These are phyloP conservation scores for Dicyrtomina minuta DNA, from an alignment of 2,888 invertebrate genomes.

Conservation along the genomic window DNA sequence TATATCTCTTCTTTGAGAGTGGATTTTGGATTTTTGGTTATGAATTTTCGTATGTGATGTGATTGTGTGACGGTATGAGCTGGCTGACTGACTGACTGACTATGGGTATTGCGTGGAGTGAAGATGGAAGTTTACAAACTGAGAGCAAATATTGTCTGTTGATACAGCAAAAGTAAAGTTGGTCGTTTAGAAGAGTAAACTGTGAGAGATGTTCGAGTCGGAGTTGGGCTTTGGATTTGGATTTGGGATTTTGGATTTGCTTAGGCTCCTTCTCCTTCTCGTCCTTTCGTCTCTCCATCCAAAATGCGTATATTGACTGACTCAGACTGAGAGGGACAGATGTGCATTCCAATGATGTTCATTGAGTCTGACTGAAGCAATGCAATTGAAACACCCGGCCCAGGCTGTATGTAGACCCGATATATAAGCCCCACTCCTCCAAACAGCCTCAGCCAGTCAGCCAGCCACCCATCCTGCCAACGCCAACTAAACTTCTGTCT, in stretches of 20 bases:
- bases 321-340: constrained; percentile 24
- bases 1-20: no score
- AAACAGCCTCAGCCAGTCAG: not conserved
- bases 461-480: not conserved
- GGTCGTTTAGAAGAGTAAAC: constrained; percentile 13
- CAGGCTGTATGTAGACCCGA: not conserved
- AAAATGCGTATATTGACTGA: constrained; percentile 27
- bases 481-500: no score
- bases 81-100: no score
- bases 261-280: no score
- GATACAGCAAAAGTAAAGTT: constrained; percentile 18
- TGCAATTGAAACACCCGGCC: constrained; percentile 27
- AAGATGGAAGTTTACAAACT: constrained; percentile 13
- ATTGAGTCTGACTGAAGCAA: not conserved
- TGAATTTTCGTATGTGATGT: no score
- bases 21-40: no score
- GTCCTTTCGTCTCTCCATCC: no score
- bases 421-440: not conserved
- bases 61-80: no score
- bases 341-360: constrained; percentile 29
- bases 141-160: constrained; percentile 25
- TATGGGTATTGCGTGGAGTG: no score
- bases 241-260: no score
- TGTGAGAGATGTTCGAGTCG: not conserved
- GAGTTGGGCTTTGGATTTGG: no score